These are phyloP conservation scores for Eupeodes luniger DNA, from an alignment of 2,888 invertebrate genomes.

Conservation along the genomic window DNA sequence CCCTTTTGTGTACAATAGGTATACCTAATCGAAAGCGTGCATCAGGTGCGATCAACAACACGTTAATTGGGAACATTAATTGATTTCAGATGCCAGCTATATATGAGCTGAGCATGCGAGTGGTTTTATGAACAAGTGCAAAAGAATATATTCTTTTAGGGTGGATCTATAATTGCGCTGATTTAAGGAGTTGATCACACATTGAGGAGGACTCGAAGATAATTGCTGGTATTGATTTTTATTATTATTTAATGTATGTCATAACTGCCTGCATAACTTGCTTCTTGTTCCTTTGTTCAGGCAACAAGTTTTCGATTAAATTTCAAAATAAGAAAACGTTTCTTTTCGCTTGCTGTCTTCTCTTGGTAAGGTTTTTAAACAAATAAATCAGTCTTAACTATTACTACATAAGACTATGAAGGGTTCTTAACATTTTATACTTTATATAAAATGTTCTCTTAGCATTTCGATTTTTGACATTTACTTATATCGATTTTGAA, in stretches of 20 bases:
- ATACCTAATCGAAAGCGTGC: constrained; percentile 66
- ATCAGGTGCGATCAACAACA: constrained; percentile 71
- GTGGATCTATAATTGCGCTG: constrained; percentile 58
- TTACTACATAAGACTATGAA: too few species aligned
- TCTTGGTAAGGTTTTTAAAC: too few species aligned
- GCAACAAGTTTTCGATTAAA: constrained; percentile 1
- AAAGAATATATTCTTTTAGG: neutral
- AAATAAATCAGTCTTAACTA: too few species aligned
- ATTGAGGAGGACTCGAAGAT: constrained; percentile 26
- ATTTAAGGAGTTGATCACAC: constrained; percentile 55
- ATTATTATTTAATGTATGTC: constrained; percentile 27
- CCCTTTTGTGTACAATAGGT: constrained; percentile 51
- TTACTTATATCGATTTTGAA: too few species aligned
- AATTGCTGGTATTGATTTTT: constrained; percentile 33
- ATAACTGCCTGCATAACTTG: neutral
- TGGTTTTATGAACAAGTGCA: neutral
- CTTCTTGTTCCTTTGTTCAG: neutral
- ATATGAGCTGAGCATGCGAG: neutral
- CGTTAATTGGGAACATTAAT: constrained; percentile 73
- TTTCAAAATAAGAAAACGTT: neutral
- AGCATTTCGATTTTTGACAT: too few species aligned
- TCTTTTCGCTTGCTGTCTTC: neutral
- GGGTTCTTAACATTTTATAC: too few species aligned
- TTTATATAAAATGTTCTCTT: too few species aligned
- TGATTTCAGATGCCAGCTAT: constrained; percentile 56